These are phyloP conservation scores for Pristis pectinata DNA, from an alignment of 2,797 vertebrate species.

Conservation along the genomic window DNA sequence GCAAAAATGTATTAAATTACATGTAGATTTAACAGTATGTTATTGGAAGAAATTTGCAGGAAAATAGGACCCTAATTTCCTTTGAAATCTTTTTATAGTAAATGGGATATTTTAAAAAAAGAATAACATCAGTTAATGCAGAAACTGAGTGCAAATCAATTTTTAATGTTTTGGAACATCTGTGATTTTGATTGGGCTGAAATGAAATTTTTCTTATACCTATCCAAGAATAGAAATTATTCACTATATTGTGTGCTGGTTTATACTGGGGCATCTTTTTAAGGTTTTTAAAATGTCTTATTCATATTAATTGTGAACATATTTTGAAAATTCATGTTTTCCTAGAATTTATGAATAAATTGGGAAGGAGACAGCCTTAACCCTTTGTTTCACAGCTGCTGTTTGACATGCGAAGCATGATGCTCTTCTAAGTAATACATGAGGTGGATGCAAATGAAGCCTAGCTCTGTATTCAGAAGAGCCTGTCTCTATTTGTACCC, in stretches of 20 bases:
- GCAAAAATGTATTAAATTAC: conserved; percentile 11
- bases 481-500: conserved; percentile 15
- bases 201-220: background rate
- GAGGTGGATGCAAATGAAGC: background rate
- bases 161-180: background rate
- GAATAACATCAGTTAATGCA: background rate
- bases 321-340: background rate
- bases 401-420: background rate
- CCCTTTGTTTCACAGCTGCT: conserved; percentile 15
- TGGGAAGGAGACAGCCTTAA: background rate
- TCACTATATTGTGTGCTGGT: background rate
- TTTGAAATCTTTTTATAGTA: background rate
- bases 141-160: background rate
- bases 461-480: background rate
- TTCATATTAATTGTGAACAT: background rate
- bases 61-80: background rate
- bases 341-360: background rate
- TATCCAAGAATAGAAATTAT: background rate
- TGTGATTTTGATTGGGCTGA: background rate
- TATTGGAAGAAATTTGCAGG: background rate
- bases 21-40: background rate
- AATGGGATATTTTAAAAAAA: background rate
- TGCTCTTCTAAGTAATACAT: background rate
- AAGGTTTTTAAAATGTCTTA: background rate
- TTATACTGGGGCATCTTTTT: background rate